Evolutionary conservation across 1,140 invertebrate genomes (phyloP), one percentile per base, ranked within the genome.

Genomic region (Drosophila nebulosa): DNA sequence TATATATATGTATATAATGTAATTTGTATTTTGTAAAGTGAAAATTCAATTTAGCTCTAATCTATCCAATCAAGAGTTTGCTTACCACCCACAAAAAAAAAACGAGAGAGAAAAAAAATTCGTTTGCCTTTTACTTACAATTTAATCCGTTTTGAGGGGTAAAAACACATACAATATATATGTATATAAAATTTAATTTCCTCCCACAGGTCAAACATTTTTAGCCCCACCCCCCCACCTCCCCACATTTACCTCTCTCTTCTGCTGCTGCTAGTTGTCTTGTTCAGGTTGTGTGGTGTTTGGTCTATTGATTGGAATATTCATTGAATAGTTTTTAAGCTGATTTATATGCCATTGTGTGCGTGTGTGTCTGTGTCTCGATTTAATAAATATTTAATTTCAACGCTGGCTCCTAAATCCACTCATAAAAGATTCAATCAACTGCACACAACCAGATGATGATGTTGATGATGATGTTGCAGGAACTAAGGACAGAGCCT

Each of bases 241-340:
- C 12, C 50, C 10, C n/a, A n/a, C n/a, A n/a, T n/a, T n/a, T n/a
- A 35, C 60, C 18, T 10, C 12, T 36, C 10, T 12, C 9, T 2
- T 3, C 10, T 12, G 24, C 2, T 30, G 4, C 5, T 32, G 2
- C 2, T 59, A 24, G 7, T 18, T 24, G 9, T 6, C 4, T 26
- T 26, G 16, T 35, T 10, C n/a, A 32, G 18, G 39, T 61, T 63
- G 55, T 51, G 46, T 69, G 24, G 18, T 71, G 69, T 63, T 63
- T 81, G 69, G 50, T 63, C 66, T 70, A 77, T 88, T 89, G 84
- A 88, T 88, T 89, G 79, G 79, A 89, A 88, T 88, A 88, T 88
- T 88, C 83, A 88, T 88, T 88, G 83, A 89, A 89, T 89, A 88
- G 83, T 88, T 88, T 88, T 89, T 88, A 88, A 88, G 83, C 83